Conservation (phyloP, 1,140 invertebrate genomes). For the Pseudomyrmex flavicornis region DNA sequence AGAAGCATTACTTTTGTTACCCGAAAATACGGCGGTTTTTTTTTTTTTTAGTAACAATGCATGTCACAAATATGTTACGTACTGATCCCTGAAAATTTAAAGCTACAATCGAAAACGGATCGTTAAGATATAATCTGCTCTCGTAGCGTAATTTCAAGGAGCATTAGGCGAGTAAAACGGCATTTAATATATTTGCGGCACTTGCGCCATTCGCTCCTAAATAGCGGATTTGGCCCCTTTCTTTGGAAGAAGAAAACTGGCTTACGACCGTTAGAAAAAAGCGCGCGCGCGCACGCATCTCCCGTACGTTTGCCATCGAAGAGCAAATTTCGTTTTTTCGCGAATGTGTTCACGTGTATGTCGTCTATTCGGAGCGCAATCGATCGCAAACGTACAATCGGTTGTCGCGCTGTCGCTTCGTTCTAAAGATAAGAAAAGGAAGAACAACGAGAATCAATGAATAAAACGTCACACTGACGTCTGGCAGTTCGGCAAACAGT, state of each 20-base stretch:
- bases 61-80: constrained; percentile 5
- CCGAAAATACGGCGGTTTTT: constrained; percentile 12
- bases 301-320: constrained; percentile 1
- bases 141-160: constrained; percentile 26
- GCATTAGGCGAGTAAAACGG: constrained; percentile 28
- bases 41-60: constrained; percentile 27
- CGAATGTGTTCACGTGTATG: constrained; percentile 5
- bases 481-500: not conserved
- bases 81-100: constrained; percentile 62
- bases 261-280: constrained; percentile 61
- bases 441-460: constrained; percentile 36
- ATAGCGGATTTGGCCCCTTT: constrained; percentile 72
- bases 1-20: constrained; percentile 52
- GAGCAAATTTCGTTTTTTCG: constrained; percentile 42
- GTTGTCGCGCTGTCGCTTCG: not conserved
- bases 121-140: constrained; percentile 20
- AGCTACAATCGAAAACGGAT: constrained; percentile 63
- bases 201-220: constrained; percentile 44
- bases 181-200: constrained; percentile 3
- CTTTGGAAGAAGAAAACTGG: constrained; percentile 74
- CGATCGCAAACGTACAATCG: constrained; percentile 1
- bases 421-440: constrained; percentile 29
- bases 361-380: not conserved
- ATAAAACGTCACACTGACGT: not conserved
- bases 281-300: not conserved